Conservation (phyloP, 2,113 vertebrate genomes). For the Gymnorhina tibicen region DNA sequence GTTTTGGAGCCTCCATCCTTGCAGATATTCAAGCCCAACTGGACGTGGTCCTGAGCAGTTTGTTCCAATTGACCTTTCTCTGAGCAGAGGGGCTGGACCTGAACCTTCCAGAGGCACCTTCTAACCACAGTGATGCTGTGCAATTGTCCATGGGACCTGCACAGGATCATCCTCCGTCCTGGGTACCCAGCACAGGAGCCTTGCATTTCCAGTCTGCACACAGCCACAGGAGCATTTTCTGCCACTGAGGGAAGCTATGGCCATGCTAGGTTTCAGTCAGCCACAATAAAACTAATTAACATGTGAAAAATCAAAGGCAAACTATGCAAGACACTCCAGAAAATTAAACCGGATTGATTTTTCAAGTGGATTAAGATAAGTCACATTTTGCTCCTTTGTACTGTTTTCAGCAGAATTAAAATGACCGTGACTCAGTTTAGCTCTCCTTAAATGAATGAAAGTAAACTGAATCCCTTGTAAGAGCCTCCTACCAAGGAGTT, state of each 20-base stretch:
- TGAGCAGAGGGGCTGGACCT: background rate
- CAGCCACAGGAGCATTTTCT: background rate
- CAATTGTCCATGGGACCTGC: background rate
- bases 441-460: background rate
- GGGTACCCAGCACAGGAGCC: background rate
- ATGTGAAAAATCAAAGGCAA: slow-evolving; percentile 33
- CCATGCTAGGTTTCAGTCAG: background rate
- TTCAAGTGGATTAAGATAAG: slow-evolving; percentile 40
- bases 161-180: background rate
- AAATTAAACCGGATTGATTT: slow-evolving; percentile 51
- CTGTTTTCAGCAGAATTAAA: slow-evolving; percentile 16
- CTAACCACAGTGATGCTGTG: background rate
- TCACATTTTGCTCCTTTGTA: background rate
- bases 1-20: background rate
- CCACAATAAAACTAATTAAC: background rate
- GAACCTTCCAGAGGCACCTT: background rate
- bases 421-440: background rate
- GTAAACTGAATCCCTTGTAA: background rate
- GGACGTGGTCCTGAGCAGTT: background rate
- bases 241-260: background rate
- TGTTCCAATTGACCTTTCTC: background rate
- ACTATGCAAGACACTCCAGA: background rate
- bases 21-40: background rate
- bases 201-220: background rate
- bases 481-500: background rate